Conservation (phyloP, 2,113 vertebrate genomes). For the Myrmecobius fasciatus region DNA sequence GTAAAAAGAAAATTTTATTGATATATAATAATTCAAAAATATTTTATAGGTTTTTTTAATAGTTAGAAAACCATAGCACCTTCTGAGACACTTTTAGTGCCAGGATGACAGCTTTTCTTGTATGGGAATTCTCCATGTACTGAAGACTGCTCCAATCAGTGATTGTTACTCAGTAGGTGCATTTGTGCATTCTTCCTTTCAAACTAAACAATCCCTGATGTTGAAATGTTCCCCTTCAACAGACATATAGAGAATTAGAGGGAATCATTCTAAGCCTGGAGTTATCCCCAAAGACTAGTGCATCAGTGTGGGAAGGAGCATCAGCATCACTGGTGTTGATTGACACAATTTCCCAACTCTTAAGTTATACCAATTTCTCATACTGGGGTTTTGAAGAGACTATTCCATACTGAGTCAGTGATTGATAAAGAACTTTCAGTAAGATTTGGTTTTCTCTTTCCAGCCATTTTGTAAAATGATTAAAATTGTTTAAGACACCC, state of each 20-base stretch:
- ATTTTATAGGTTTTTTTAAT: neutral
- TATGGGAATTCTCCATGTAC: neutral
- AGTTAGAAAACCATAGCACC: neutral
- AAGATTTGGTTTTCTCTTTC: neutral
- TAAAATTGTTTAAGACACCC: neutral
- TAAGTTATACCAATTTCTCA: neutral
- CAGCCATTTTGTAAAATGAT: neutral
- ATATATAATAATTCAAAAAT: neutral
- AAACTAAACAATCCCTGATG: neutral
- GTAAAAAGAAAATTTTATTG: neutral
- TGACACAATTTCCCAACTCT: neutral
- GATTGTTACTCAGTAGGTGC: neutral
- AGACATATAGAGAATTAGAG: neutral
- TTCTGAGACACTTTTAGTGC: neutral
- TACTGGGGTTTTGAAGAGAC: neutral
- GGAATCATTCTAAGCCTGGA: neutral
- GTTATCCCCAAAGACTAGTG: neutral
- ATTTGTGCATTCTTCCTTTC: neutral
- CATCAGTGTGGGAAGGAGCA: neutral
- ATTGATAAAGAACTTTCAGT: neutral
- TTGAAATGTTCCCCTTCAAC: neutral
- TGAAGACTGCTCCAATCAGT: neutral
- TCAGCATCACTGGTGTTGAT: neutral
- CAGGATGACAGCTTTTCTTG: neutral
- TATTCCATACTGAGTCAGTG: neutral